phyloP scores from a whole-genome alignment of 2,888 invertebrate species.

The Mimachlamys varia region DNA sequence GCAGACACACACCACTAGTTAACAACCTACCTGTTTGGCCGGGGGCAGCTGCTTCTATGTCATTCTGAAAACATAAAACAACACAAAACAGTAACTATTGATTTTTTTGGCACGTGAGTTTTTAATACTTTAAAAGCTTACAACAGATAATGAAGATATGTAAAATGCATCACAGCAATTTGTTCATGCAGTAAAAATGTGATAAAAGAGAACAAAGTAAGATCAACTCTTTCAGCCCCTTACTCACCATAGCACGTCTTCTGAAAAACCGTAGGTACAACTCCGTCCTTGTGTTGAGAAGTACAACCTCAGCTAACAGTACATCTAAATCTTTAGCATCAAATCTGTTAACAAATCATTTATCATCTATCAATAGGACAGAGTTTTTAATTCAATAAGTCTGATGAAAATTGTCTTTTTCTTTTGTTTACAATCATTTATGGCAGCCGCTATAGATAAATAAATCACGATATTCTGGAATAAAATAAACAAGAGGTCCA shows the following conservation, averaged over 20 bases:
- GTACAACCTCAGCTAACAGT: conserved; percentile 93
- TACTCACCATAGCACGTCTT: conserved; percentile 83
- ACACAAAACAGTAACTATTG: conserved; percentile 14
- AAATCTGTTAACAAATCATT: conserved; percentile 67
- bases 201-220: background rate
- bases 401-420: too few relatives aligned
- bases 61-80: conserved; percentile 69
- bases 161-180: too few relatives aligned
- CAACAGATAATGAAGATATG: too few relatives aligned
- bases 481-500: too few relatives aligned
- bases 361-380: background rate
- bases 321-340: conserved; percentile 94
- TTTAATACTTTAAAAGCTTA: background rate
- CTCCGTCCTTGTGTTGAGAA: conserved; percentile 94
- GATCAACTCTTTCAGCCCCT: background rate
- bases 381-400: too few relatives aligned
- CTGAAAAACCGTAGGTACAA: conserved; percentile 94
- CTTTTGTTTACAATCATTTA: too few relatives aligned
- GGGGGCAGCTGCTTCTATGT: conserved; percentile 70
- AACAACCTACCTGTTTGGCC: conserved; percentile 42
- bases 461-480: too few relatives aligned
- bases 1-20: background rate
- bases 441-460: too few relatives aligned
- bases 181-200: too few relatives aligned
- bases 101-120: background rate